These are phyloP conservation scores for Lithophane leautieri DNA, from an alignment of 2,888 invertebrate genomes.

Conservation along the genomic window DNA sequence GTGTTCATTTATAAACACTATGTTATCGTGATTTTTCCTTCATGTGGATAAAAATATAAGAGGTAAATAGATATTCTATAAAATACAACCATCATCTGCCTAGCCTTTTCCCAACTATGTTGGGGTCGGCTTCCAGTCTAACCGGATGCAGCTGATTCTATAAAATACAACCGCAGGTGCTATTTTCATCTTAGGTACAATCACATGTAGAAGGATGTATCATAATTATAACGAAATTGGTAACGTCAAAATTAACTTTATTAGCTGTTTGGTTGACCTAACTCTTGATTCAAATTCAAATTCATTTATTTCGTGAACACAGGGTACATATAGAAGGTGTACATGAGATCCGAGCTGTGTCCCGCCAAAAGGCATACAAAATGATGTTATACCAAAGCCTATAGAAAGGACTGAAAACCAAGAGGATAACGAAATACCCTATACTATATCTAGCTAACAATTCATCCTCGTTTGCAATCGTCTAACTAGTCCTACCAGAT, in stretches of 20 bases:
- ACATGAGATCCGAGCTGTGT: too few species aligned
- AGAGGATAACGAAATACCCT: too few species aligned
- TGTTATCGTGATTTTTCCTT: conserved; percentile 29
- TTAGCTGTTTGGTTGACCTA: background rate
- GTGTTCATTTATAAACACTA: conserved; percentile 52
- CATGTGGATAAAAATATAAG: conserved; percentile 26
- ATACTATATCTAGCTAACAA: background rate
- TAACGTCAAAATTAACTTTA: conserved; percentile 1
- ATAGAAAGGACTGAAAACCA: background rate
- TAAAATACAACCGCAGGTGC: background rate
- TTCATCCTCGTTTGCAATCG: background rate
- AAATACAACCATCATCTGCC: background rate
- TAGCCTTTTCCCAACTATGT: too few species aligned
- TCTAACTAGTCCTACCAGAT: background rate
- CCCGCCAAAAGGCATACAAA: too few species aligned
- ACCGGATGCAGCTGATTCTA: too few species aligned
- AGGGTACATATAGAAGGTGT: too few species aligned
- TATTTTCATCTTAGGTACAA: conserved; percentile 10
- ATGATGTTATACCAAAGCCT: background rate
- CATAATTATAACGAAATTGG: background rate
- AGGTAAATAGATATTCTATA: conserved; percentile 25
- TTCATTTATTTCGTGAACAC: too few species aligned
- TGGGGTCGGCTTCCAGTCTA: too few species aligned
- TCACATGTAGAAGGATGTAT: conserved; percentile 12
- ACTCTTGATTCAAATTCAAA: too few species aligned